Conservation (phyloP, 1,140 invertebrate genomes). For the Asobara japonica region DNA sequence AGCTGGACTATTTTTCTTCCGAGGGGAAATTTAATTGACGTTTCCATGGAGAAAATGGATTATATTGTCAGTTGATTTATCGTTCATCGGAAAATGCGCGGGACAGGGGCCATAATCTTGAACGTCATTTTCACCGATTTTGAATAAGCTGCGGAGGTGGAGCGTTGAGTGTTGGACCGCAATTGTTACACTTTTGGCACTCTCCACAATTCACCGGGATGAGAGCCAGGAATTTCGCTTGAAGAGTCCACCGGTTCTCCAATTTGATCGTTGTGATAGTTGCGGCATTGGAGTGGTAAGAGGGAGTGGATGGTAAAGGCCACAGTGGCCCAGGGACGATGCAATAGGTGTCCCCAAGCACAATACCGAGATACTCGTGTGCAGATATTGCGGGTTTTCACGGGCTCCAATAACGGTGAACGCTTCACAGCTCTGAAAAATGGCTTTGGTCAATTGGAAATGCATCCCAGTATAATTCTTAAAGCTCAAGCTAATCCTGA, state of each 20-base stretch:
- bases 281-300: background rate
- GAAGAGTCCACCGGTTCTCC: background rate
- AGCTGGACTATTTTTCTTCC: too few relatives aligned
- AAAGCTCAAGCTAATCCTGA: too few relatives aligned
- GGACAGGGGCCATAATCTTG: too few relatives aligned
- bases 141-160: background rate
- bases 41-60: too few relatives aligned
- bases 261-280: conserved; percentile 6
- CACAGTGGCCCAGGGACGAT: background rate
- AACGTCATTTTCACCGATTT: too few relatives aligned
- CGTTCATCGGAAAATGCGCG: too few relatives aligned
- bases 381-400: background rate
- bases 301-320: background rate
- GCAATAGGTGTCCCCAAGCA: background rate
- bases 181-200: conserved; percentile 3
- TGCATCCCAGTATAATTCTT: too few relatives aligned
- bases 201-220: background rate
- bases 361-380: background rate
- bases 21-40: too few relatives aligned
- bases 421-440: background rate
- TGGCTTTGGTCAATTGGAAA: background rate
- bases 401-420: background rate
- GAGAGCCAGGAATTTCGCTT: background rate
- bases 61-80: too few relatives aligned
- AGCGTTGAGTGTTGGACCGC: background rate